Conservation (phyloP, 2,888 invertebrate genomes). For the Lasioglossum marginatum region DNA sequence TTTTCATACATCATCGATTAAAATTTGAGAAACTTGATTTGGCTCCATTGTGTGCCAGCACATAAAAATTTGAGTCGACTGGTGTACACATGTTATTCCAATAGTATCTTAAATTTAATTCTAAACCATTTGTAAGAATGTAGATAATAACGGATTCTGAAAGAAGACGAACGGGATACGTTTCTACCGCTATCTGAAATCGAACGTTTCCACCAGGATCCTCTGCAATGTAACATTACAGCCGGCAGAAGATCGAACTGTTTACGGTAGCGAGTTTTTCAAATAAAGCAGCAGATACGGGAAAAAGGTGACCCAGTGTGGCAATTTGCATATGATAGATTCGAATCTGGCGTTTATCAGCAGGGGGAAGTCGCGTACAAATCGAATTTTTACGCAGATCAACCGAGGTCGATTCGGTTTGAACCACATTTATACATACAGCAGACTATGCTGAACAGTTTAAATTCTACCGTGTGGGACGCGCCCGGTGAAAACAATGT, state of each 20-base stretch:
- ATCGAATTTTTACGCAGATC: slow-evolving; percentile 60
- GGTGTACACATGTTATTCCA: too few species aligned
- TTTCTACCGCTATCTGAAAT: neutral
- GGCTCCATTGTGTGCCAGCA: too few species aligned
- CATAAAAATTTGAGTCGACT: too few species aligned
- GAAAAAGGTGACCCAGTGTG: slow-evolving; percentile 4
- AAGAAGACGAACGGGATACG: neutral
- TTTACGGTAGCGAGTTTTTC: slow-evolving; percentile 17
- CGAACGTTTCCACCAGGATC: neutral
- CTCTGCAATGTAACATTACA: neutral
- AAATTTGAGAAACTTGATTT: too few species aligned
- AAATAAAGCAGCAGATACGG: slow-evolving; percentile 16
- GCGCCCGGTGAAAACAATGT: slow-evolving; percentile 17
- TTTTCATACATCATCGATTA: too few species aligned
- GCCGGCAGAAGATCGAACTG: neutral
- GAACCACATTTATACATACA: slow-evolving; percentile 58
- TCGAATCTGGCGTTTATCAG: slow-evolving; percentile 41
- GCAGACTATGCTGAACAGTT: slow-evolving; percentile 37
- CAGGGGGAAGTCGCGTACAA: slow-evolving; percentile 45
- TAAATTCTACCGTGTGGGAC: slow-evolving; percentile 10
- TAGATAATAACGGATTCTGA: neutral
- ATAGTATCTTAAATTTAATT: too few species aligned
- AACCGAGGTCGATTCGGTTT: slow-evolving; percentile 45
- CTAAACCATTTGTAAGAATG: too few species aligned
- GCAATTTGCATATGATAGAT: slow-evolving; percentile 53